These are phyloP conservation scores for Phyllostomus discolor DNA, from an alignment of 2,113 vertebrate genomes.

Conservation along the genomic window DNA sequence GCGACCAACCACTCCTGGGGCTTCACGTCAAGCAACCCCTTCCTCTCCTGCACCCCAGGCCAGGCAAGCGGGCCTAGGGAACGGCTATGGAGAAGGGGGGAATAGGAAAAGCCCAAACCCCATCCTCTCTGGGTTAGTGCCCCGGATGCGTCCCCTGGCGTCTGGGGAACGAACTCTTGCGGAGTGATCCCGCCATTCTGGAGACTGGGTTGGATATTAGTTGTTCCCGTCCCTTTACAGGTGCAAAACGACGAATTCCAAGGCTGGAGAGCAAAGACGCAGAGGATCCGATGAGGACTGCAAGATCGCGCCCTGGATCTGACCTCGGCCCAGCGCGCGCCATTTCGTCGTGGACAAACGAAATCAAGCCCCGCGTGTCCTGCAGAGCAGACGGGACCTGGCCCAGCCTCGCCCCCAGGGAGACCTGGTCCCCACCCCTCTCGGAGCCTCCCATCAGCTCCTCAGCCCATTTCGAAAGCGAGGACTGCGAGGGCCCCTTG, in stretches of 20 bases:
- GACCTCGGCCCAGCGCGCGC: background rate
- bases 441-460: background rate
- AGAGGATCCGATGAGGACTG: background rate
- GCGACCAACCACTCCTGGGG: background rate
- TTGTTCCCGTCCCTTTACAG: background rate
- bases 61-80: background rate
- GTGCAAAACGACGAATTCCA: background rate
- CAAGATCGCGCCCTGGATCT: background rate
- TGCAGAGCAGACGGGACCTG: background rate
- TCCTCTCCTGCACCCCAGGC: background rate
- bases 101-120: background rate
- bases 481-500: background rate
- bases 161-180: background rate
- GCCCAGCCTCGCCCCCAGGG: background rate
- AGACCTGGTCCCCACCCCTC: background rate
- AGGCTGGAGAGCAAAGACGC: background rate
- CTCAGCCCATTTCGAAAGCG: background rate
- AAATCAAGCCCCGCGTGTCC: constrained; percentile 25
- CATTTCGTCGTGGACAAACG: constrained; percentile 33
- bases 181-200: background rate
- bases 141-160: background rate
- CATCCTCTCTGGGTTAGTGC: background rate
- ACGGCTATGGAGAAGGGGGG: background rate
- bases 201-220: constrained; percentile 13
- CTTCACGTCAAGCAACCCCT: background rate